Conservation (phyloP, 2,113 vertebrate genomes). For the Strigops habroptila region DNA sequence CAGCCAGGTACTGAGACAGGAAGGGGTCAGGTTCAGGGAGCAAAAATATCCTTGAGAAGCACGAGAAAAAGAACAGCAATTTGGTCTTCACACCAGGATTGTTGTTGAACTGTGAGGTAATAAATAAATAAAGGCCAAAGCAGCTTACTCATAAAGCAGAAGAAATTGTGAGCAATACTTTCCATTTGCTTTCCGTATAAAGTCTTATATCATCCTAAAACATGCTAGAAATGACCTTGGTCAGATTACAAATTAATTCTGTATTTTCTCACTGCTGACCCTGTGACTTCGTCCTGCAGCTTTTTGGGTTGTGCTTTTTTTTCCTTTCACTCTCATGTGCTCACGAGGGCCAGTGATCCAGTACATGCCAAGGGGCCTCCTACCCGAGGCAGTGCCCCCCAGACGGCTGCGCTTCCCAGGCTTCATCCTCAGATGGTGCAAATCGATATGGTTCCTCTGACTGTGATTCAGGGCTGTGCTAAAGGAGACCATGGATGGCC, state of each 20-base stretch:
- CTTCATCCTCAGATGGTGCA: not conserved
- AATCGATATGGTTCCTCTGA: fast-evolving
- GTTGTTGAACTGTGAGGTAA: not conserved
- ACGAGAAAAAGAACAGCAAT: not conserved
- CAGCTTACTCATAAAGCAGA: conserved; percentile 46
- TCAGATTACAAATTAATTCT: conserved; percentile 16
- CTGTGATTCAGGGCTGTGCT: not conserved
- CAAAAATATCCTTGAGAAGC: not conserved
- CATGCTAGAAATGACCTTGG: conserved; percentile 24
- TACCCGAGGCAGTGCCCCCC: not conserved
- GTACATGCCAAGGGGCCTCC: fast-evolving
- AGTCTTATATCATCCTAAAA: conserved; percentile 39
- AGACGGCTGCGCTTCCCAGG: not conserved
- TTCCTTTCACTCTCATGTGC: fast-evolving
- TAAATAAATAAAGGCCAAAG: conserved; percentile 58
- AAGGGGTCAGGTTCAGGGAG: not conserved
- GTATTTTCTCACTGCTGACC: conserved; percentile 43
- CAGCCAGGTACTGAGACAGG: not conserved
- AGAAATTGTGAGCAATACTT: conserved; percentile 38
- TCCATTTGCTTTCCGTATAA: conserved; percentile 31
- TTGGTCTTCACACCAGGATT: not conserved
- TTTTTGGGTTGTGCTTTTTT: not conserved
- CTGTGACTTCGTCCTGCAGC: conserved; percentile 29
- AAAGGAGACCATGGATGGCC: not conserved
- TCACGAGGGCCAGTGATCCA: not conserved